Evolutionary conservation across 2,888 invertebrate species (phyloP).

Genomic region (Heliconius erato): DNA sequence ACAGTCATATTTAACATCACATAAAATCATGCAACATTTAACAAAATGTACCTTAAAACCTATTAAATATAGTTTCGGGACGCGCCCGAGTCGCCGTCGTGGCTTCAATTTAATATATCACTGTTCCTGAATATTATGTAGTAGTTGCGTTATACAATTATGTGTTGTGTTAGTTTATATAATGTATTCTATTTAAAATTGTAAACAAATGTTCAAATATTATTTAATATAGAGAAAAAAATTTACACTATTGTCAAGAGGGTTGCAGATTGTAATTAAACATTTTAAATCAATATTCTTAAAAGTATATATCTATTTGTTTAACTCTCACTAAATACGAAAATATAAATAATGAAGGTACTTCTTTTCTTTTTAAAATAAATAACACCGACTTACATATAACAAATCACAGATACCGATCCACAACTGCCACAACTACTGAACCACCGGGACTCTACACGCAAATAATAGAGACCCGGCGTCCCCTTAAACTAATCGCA

Average conservation of each 20-base stretch:
- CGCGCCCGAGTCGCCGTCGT: constrained; percentile 24
- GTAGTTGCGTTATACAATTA: not conserved
- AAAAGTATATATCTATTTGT: not conserved
- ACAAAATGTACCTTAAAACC: constrained; percentile 59
- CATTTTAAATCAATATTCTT: constrained; percentile 8
- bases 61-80: constrained; percentile 42
- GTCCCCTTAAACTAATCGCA: constrained; percentile 76
- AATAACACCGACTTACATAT: constrained; percentile 75
- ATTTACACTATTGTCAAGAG: constrained; percentile 28
- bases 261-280: constrained; percentile 28
- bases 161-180: not conserved
- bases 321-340: constrained; percentile 46
- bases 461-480: constrained; percentile 42
- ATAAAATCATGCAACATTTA: constrained; percentile 74
- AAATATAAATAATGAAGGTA: constrained; percentile 54
- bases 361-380: constrained; percentile 63
- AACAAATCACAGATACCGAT: constrained; percentile 84
- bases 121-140: not conserved
- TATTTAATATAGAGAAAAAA: not conserved
- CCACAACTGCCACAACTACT: constrained; percentile 66
- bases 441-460: constrained; percentile 24
- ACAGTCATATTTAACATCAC: constrained; percentile 70
- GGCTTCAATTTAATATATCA: constrained; percentile 32
- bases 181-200: constrained; percentile 8
- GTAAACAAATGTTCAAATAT: not conserved